Evolutionary conservation across 64 coral and sea anemone genomes (phyloP).

Genomic region (Montipora foliosa): DNA sequence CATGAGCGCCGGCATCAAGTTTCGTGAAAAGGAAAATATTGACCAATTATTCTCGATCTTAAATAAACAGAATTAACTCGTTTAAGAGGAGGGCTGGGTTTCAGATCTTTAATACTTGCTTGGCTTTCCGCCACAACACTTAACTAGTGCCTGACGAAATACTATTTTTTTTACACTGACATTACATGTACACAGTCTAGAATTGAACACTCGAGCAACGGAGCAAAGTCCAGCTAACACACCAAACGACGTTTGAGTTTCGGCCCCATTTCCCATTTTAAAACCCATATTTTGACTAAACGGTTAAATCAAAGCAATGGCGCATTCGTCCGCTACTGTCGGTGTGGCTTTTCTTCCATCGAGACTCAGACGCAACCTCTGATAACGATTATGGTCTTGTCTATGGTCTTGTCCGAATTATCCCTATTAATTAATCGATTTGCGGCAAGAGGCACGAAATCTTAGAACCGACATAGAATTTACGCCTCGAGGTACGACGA

Average conservation of each 20-base stretch:
- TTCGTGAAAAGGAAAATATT: constrained; percentile 2
- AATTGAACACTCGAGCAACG: background rate
- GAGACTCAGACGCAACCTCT: background rate
- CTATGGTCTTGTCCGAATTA: background rate
- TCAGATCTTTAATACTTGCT: background rate
- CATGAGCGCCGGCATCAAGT: background rate
- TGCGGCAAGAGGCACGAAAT: background rate
- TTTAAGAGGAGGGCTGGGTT: background rate
- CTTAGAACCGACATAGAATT: background rate
- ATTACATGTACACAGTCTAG: background rate
- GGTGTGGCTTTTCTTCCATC: background rate
- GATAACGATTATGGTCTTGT: background rate
- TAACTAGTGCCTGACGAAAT: background rate
- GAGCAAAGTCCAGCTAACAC: background rate
- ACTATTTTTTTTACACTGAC: background rate
- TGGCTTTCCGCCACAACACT: constrained; percentile 10
- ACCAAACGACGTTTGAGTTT: background rate
- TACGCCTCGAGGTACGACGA: too few relatives aligned
- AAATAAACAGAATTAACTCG: background rate
- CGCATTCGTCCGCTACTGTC: background rate
- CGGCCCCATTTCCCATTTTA: background rate
- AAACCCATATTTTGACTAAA: background rate
- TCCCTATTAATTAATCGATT: background rate
- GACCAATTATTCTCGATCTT: background rate
- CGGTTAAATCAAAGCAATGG: background rate